A percentile compares a stretch with the other conserved stretches of the same genome.
Conservation (phyloP, 2,797 vertebrate species). For the Hoplostethus mediterraneus region DNA sequence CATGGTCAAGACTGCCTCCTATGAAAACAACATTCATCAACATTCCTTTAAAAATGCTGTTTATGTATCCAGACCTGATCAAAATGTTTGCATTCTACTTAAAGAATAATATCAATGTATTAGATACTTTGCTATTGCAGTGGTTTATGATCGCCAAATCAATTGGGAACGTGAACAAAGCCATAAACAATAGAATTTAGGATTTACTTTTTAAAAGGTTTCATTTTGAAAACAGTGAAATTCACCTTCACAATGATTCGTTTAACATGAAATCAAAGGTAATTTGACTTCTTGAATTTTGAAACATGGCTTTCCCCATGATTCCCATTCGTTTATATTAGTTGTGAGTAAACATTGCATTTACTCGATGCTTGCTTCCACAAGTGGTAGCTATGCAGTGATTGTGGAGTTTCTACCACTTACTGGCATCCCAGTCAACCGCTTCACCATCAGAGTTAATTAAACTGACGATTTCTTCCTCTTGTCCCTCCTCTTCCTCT, state of each 20-base stretch:
- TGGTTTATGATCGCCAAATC: no score
- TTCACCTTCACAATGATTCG: not conserved
- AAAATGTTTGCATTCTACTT: not conserved
- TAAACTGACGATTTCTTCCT: constrained; percentile 69
- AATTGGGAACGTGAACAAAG: no score
- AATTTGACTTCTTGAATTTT: no score
- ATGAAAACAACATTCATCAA: constrained; percentile 15
- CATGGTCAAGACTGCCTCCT: constrained; percentile 56
- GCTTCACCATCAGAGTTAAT: constrained; percentile 77
- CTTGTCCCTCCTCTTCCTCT: constrained; percentile 29
- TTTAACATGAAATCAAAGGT: not conserved
- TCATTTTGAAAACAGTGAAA: constrained; percentile 13
- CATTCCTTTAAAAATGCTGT: not conserved
- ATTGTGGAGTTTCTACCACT: constrained; percentile 28
- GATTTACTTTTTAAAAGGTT: not conserved
- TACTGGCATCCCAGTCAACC: constrained; percentile 70
- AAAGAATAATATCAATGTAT: not conserved
- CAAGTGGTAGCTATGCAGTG: not conserved
- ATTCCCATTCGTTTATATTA: no score
- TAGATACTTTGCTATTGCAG: not conserved
- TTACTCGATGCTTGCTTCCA: no score
- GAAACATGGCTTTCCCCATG: no score
- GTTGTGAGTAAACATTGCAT: no score
- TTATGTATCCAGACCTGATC: not conserved
- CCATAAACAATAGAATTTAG: no score